phyloP scores from a whole-genome alignment of 2,888 invertebrate species.

The Dioctria rufipes region DNA sequence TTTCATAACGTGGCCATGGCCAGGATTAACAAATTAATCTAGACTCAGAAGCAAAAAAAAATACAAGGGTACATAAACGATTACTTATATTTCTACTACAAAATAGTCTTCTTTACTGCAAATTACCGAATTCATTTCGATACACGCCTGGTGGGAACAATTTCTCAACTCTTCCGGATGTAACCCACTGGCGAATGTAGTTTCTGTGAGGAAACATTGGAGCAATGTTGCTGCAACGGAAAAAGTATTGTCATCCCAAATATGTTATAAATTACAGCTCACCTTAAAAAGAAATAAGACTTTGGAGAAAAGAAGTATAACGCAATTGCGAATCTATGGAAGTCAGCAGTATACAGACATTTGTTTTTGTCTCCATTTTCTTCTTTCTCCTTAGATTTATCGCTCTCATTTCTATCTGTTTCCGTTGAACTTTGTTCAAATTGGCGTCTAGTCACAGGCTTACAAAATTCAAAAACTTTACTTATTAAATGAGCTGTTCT shows the following conservation, averaged over 20 bases:
- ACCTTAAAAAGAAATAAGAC: constrained; percentile 53
- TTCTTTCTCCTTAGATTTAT: background rate
- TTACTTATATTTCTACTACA: no score
- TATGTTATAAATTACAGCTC: no score
- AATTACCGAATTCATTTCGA: background rate
- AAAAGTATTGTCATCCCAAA: background rate
- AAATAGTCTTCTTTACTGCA: background rate
- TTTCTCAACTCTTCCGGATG: constrained; percentile 48
- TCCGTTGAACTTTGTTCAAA: background rate
- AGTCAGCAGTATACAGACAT: constrained; percentile 43
- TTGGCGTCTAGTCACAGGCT: constrained; percentile 12
- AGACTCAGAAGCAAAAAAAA: no score
- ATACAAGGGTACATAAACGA: no score
- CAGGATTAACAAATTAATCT: no score
- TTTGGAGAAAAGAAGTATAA: constrained; percentile 54
- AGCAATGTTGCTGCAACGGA: constrained; percentile 51
- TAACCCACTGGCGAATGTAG: constrained; percentile 51
- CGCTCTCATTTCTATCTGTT: background rate
- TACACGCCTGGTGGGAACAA: constrained; percentile 49
- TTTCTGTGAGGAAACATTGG: constrained; percentile 49
- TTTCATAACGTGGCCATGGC: no score
- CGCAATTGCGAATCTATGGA: constrained; percentile 53
- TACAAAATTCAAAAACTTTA: constrained; percentile 54
- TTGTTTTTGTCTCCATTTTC: background rate
- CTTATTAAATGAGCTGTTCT: constrained; percentile 55